Conservation (phyloP, 2,797 vertebrate species). For the Oreochromis mossambicus region DNA sequence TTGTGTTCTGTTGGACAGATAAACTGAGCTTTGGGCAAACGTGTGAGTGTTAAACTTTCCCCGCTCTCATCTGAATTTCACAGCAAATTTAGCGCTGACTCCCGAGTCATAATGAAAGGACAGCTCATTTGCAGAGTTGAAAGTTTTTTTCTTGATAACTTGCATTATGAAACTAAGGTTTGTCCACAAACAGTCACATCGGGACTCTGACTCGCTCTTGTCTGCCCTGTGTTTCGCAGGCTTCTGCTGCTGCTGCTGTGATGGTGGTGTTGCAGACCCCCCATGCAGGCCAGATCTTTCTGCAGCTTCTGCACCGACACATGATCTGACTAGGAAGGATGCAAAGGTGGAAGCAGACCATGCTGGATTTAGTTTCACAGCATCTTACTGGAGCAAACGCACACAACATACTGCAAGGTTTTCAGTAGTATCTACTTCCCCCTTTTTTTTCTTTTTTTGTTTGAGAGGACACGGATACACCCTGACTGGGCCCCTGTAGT, state of each 20-base stretch:
- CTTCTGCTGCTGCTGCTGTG: not conserved
- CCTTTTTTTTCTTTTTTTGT: slow-evolving; percentile 8
- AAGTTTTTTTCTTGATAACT: not conserved
- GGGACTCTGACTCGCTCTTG: not conserved
- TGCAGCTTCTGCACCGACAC: not conserved
- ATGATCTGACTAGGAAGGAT: slow-evolving; percentile 23
- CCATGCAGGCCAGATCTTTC: not conserved
- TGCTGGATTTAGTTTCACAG: slow-evolving; percentile 41
- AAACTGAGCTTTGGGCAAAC: not conserved
- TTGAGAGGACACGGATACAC: slow-evolving; percentile 43
- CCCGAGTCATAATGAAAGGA: slow-evolving; percentile 21
- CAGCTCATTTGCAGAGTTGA: slow-evolving; percentile 9
- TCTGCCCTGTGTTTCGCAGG: slow-evolving; percentile 37
- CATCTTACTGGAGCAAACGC: not conserved
- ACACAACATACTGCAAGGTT: not conserved
- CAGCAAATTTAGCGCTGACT: not conserved
- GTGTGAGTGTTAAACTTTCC: not conserved
- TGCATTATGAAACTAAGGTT: slow-evolving; percentile 12
- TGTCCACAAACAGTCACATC: slow-evolving; percentile 39
- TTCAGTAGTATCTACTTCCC: slow-evolving; percentile 57
- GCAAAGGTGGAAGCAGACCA: slow-evolving; percentile 37
- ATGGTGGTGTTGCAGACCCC: slow-evolving; percentile 28
- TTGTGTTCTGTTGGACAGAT: not conserved
- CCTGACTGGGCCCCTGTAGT: slow-evolving; percentile 57
- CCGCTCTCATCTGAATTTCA: not conserved